Conservation (phyloP, 2,888 invertebrate genomes). For the Physocephala rufipes region DNA sequence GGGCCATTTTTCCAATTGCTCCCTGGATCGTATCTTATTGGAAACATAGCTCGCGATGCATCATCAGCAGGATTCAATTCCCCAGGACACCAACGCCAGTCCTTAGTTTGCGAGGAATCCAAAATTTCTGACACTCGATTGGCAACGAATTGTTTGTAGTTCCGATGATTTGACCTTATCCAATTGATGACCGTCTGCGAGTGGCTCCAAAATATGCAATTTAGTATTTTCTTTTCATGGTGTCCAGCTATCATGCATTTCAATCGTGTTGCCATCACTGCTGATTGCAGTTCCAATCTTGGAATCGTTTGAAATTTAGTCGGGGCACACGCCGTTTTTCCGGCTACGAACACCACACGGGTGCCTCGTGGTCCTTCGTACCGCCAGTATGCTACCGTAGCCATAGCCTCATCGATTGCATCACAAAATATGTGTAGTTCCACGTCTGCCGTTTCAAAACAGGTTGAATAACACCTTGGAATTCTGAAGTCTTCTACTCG, state of each 20-base stretch:
- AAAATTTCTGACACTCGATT: slow-evolving; percentile 34
- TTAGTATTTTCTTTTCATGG: not conserved
- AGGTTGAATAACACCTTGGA: slow-evolving; percentile 35
- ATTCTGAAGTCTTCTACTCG: slow-evolving; percentile 33
- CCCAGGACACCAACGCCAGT: slow-evolving; percentile 37
- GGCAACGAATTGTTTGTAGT: slow-evolving; percentile 25
- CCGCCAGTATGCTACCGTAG: slow-evolving; percentile 15
- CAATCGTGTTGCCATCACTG: slow-evolving; percentile 1
- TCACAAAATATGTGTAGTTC: slow-evolving; percentile 22
- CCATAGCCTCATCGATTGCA: slow-evolving; percentile 14
- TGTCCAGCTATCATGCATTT: not conserved
- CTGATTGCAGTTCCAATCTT: not conserved
- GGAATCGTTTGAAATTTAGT: slow-evolving; percentile 8
- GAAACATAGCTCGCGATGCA: slow-evolving; percentile 26
- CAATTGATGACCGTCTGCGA: slow-evolving; percentile 21
- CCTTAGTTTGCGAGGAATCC: slow-evolving; percentile 23
- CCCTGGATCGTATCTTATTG: slow-evolving; percentile 13
- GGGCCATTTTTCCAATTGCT: slow-evolving; percentile 34
- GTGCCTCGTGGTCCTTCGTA: not conserved
- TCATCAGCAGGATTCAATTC: slow-evolving; percentile 34
- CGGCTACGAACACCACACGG: not conserved
- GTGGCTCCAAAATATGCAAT: slow-evolving; percentile 30
- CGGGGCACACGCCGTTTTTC: not conserved
- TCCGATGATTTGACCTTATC: slow-evolving; percentile 25
- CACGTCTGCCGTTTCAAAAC: slow-evolving; percentile 26